Evolutionary conservation across 2,797 vertebrate species (phyloP), one percentile per base, ranked within the genome.

Genomic region (Chloroceryle amazona): DNA sequence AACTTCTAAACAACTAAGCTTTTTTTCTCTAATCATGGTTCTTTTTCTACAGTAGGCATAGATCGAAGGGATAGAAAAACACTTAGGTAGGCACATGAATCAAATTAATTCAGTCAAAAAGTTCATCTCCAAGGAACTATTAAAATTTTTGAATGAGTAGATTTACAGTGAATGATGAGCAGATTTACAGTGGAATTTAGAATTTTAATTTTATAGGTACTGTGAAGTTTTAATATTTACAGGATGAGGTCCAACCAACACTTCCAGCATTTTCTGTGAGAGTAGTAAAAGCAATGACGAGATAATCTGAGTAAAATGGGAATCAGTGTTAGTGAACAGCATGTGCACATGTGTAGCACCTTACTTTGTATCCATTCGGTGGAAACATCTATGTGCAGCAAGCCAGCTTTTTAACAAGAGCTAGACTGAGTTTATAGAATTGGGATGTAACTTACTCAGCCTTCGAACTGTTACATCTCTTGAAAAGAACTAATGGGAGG

Each of bases 161-260:
- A 70, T 73, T 91, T 82, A 80, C 47, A 76, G 39, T 63, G 51
- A 37, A 37, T 37, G 35, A 37, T 37, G 35, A 37, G 35, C 35
- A 58, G 19, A 70, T 73, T 91, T 82, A 80, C 47, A 76, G 39
- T 63, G 51, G 67, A 79, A 89, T 79, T 84, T 37, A 73, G 49
- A 82, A 81, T 66, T 84, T 72, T 46, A 6, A 54, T 65, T 86
- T 86, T 74, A 58, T 33, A 65, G 26, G 3, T 83, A 68, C 35
- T 42, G 4, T 78, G 42, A 67, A 81, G 14, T 76, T 73, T 62
- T 72, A 65, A 49, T 71, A 63, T 10, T 63, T 84, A 37, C 4
- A 62, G 26, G 58, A 62, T 76, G 42, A 76, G 10, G 31, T 82
- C 47, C 29, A 87, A 60, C 17, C 42, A 65, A 18, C 7, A 79